phyloP scores from a whole-genome alignment of 1,140 invertebrate species.

The Drosophila albomicans region DNA sequence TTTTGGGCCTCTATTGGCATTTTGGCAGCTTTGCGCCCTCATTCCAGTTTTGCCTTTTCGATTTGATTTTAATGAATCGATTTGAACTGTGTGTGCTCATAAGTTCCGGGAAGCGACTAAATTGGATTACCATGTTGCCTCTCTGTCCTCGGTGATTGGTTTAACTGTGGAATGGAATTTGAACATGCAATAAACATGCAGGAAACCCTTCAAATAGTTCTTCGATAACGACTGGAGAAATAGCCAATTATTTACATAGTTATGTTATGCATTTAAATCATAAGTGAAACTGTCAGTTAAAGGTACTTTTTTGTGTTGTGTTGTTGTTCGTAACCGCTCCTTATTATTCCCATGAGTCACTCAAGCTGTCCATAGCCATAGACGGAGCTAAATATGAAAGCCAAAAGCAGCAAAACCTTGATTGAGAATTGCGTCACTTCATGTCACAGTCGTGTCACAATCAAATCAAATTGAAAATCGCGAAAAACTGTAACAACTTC shows the following conservation, averaged over 20 bases:
- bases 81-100: slow-evolving; percentile 72
- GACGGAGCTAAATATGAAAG: slow-evolving; percentile 46
- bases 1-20: slow-evolving; percentile 36
- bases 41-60: slow-evolving; percentile 51
- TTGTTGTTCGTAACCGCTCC: neutral
- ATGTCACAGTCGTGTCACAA: slow-evolving; percentile 78
- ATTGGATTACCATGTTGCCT: slow-evolving; percentile 77
- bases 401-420: slow-evolving; percentile 44
- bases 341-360: slow-evolving; percentile 31
- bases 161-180: neutral
- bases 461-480: slow-evolving; percentile 59
- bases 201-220: neutral
- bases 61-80: slow-evolving; percentile 54
- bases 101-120: slow-evolving; percentile 68
- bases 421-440: slow-evolving; percentile 71
- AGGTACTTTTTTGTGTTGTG: slow-evolving; percentile 9
- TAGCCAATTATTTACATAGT: neutral
- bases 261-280: neutral
- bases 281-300: slow-evolving; percentile 22
- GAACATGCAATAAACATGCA: slow-evolving; percentile 18
- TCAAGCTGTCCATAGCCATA: slow-evolving; percentile 11
- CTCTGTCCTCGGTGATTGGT: slow-evolving; percentile 16
- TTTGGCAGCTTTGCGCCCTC: slow-evolving; percentile 59
- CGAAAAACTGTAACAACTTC: slow-evolving; percentile 79
- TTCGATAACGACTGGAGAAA: neutral